These are phyloP conservation scores for Piaya cayana DNA, from an alignment of 2,113 vertebrate genomes.

Conservation along the genomic window DNA sequence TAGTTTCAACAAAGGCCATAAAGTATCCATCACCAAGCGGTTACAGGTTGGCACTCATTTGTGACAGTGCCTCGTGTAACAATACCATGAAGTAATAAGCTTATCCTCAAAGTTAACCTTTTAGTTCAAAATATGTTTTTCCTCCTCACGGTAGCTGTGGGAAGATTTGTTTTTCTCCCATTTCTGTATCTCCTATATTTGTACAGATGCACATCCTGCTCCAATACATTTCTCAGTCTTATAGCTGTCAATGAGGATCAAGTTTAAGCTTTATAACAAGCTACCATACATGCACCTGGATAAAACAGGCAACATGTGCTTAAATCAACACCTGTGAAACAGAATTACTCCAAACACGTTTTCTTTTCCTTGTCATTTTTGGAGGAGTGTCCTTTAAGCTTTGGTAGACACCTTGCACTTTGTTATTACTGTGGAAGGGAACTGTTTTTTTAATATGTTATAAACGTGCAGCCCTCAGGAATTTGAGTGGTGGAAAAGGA, in stretches of 20 bases:
- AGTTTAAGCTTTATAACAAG: constrained; percentile 15
- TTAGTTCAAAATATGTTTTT: background rate
- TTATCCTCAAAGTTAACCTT: background rate
- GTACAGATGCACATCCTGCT: background rate
- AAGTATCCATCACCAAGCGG: rapidly evolving
- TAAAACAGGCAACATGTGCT: background rate
- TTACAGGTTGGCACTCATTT: background rate
- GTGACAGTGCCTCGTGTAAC: background rate
- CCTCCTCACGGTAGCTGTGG: background rate
- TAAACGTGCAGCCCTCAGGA: background rate
- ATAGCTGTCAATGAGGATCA: constrained; percentile 37
- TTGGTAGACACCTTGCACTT: background rate
- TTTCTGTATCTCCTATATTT: background rate
- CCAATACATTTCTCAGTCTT: constrained; percentile 20
- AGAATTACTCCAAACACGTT: background rate
- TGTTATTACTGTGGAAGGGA: constrained; percentile 37
- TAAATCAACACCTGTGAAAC: background rate
- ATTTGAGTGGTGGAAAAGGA: constrained; percentile 41
- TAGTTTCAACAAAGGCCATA: background rate
- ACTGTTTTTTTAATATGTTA: background rate
- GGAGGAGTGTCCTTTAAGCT: background rate
- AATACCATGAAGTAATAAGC: background rate
- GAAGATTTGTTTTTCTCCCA: background rate
- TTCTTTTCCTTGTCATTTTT: background rate
- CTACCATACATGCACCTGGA: background rate